Evolutionary conservation across 1,140 invertebrate species (phyloP).

Genomic region (Probaryconus sp.): DNA sequence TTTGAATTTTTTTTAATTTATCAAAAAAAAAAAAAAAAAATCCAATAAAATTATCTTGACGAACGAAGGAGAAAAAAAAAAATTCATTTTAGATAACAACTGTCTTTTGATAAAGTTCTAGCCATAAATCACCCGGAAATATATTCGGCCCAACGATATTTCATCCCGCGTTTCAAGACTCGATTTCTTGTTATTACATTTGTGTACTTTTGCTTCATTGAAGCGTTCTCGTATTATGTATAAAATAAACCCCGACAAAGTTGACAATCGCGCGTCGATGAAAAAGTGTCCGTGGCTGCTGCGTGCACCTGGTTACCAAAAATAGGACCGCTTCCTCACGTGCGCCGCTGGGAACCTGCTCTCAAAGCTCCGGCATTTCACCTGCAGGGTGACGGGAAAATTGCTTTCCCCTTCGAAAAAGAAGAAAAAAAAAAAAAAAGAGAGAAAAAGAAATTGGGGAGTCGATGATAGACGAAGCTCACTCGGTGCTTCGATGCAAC

Average conservation of each 20-base stretch:
- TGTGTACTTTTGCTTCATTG: slow-evolving; percentile 54
- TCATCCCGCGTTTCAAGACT: neutral
- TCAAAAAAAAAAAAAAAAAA: too few relatives aligned
- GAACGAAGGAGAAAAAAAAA: too few relatives aligned
- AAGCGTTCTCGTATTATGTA: slow-evolving; percentile 42
- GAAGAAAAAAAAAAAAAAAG: too few relatives aligned
- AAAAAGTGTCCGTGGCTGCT: slow-evolving; percentile 50
- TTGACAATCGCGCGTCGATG: slow-evolving; percentile 60
- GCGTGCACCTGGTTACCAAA: slow-evolving; percentile 60
- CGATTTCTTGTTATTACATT: slow-evolving; percentile 49
- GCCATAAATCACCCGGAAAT: slow-evolving; percentile 26
- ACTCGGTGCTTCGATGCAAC: slow-evolving; percentile 38
- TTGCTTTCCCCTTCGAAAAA: slow-evolving; percentile 56
- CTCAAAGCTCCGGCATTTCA: slow-evolving; percentile 65
- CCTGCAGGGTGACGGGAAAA: slow-evolving; percentile 71
- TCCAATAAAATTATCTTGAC: too few relatives aligned
- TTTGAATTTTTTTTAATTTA: too few relatives aligned
- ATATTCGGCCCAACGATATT: too few relatives aligned
- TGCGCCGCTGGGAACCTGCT: slow-evolving; percentile 58
- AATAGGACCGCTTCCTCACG: slow-evolving; percentile 54
- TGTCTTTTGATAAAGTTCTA: neutral
- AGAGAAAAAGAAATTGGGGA: slow-evolving; percentile 50
- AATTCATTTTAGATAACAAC: too few relatives aligned
- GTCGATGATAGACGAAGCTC: neutral
- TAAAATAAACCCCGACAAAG: slow-evolving; percentile 50